Evolutionary conservation across 2,113 vertebrate species (phyloP), one percentile per base, ranked within the genome.

Genomic region (Sisor rabdophorus): DNA sequence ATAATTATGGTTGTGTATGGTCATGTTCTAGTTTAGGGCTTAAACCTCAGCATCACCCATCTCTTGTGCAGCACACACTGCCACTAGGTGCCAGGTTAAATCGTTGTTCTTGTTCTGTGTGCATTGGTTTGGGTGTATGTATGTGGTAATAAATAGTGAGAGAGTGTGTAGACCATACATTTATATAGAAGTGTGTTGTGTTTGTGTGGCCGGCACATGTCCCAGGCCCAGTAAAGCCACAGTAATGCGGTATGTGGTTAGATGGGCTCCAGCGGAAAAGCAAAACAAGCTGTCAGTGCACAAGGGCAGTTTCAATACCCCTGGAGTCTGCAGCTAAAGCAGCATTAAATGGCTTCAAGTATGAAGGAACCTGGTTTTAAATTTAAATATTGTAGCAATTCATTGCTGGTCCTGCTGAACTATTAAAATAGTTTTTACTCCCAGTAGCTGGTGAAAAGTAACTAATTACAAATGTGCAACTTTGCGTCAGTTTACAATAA

Each of bases 241-340:
- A 91, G 89, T 73, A 86, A 84, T 86, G 78, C 84, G 76, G 87
- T 82, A 76, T 89, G 91, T 84, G 91, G 90, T 88, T 87, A 84
- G 52, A 81, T 44, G 81, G 85, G 86, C 80, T 78, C 81, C 74
- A 85, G 71, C 81, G 83, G 79, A 80, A 78, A 76, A 75, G 75
- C 83, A 73, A 77, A 78, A 70, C 71, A 73, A 80, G 71, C 64
- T 50, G 20, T 73, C 68, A 73, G 73, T 68, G 36, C 67, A 47
- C 59, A 16, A 73, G 64, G 78, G 73, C 77, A 78, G 68, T 71
- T 70, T 65, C 68, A 79, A 24, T 64, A 71, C 48, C 48, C 56
- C 60, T 68, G 56, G 22, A 74, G 36, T 67, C 67, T 22, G 65
- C 55, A 20, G 69, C 47, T 73, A 48, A 26, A 52, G n/a, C n/a